These are phyloP conservation scores for Halictus ligatus DNA, from an alignment of 2,888 invertebrate genomes.

Conservation along the genomic window DNA sequence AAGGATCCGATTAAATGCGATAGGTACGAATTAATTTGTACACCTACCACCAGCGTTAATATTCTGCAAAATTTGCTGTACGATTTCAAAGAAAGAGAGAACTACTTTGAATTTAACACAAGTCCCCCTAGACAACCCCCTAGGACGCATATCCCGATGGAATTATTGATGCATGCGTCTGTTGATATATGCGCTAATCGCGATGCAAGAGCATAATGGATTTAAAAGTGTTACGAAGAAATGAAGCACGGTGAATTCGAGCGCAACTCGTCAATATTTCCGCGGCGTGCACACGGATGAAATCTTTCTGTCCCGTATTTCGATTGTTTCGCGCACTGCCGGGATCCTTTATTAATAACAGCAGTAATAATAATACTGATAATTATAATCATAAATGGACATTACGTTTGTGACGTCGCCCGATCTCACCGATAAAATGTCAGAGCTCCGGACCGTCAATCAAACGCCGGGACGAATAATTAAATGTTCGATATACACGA, in stretches of 20 bases:
- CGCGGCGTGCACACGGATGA: neutral
- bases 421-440: neutral
- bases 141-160: neutral
- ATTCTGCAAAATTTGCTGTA: neutral
- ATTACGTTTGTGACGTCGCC: neutral
- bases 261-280: neutral
- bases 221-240: neutral
- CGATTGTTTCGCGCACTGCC: neutral
- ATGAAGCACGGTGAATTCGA: neutral
- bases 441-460: neutral
- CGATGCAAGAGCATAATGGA: neutral
- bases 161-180: too few species aligned
- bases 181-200: neutral
- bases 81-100: neutral
- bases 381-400: neutral
- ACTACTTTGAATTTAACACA: neutral
- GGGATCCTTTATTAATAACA: neutral
- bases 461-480: neutral
- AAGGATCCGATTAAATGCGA: too few species aligned
- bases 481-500: neutral
- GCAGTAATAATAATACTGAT: conserved; percentile 6
- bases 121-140: neutral
- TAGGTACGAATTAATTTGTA: too few species aligned
- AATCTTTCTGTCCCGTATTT: neutral
- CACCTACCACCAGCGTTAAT: too few species aligned